phyloP scores from a whole-genome alignment of 2,113 vertebrate species.

The Antechinus flavipes region DNA sequence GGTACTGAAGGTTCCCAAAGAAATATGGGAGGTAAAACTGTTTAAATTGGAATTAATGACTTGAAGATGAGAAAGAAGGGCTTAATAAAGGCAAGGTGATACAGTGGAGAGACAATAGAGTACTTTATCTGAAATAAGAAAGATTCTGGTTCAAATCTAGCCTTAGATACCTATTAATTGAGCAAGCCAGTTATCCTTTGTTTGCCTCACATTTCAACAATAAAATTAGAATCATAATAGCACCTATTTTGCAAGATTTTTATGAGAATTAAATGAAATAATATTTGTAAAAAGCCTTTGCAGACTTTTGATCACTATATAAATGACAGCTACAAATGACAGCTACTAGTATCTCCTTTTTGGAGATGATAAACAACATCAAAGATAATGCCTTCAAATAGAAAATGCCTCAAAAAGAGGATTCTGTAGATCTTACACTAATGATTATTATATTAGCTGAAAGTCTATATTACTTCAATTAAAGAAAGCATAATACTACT shows the following conservation, averaged over 20 bases:
- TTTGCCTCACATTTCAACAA: background rate
- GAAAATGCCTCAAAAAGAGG: background rate
- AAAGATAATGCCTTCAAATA: background rate
- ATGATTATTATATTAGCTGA: background rate
- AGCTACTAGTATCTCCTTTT: background rate
- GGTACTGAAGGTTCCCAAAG: background rate
- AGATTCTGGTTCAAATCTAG: background rate
- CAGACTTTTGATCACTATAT: background rate
- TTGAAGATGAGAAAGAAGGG: background rate
- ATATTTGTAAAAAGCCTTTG: background rate
- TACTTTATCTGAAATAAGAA: background rate
- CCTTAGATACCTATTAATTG: background rate
- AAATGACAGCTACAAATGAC: no score
- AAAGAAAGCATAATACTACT: background rate
- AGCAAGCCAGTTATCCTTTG: background rate
- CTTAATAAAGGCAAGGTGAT: background rate
- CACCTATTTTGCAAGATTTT: background rate
- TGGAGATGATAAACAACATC: background rate
- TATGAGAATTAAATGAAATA: background rate
- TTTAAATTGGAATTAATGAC: background rate
- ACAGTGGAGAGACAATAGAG: background rate
- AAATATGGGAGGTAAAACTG: background rate
- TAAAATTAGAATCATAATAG: background rate
- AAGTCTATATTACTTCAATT: background rate
- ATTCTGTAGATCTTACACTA: background rate